Evolutionary conservation across 2,888 invertebrate genomes (phyloP).

Genomic region (Yponomeuta plumbellus): DNA sequence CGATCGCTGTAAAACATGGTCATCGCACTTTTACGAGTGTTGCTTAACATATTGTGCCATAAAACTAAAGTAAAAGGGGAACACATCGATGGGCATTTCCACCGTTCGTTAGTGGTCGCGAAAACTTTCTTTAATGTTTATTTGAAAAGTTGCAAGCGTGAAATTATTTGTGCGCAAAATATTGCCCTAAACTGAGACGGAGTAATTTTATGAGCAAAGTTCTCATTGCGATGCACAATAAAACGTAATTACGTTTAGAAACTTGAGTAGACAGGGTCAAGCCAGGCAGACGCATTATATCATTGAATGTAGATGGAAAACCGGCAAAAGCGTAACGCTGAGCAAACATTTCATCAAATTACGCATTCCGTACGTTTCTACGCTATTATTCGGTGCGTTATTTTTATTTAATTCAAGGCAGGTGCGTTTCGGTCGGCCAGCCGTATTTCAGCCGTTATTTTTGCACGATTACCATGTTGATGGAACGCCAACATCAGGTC

Average conservation of each 20-base stretch:
- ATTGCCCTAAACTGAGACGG: not conserved
- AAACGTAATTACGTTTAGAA: not conserved
- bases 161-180: slow-evolving; percentile 1
- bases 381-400: slow-evolving; percentile 50
- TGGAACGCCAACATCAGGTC: slow-evolving; percentile 71
- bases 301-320: not conserved
- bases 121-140: slow-evolving; percentile 5
- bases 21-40: slow-evolving; percentile 61
- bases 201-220: not conserved
- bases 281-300: not conserved
- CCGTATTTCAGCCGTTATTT: slow-evolving; percentile 64
- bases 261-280: not conserved
- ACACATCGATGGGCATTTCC: slow-evolving; percentile 53
- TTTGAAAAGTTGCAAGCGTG: not conserved
- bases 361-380: slow-evolving; percentile 47
- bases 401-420: slow-evolving; percentile 74
- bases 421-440: slow-evolving; percentile 43
- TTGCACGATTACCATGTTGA: slow-evolving; percentile 74
- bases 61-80: slow-evolving; percentile 49
- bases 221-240: not conserved
- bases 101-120: slow-evolving; percentile 47
- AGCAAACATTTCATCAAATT: slow-evolving; percentile 11
- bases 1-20: slow-evolving; percentile 61
- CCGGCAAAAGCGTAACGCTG: not conserved
- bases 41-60: slow-evolving; percentile 65